phyloP scores from a whole-genome alignment of 2,888 invertebrate species.

The Dermolepida albohirtum region DNA sequence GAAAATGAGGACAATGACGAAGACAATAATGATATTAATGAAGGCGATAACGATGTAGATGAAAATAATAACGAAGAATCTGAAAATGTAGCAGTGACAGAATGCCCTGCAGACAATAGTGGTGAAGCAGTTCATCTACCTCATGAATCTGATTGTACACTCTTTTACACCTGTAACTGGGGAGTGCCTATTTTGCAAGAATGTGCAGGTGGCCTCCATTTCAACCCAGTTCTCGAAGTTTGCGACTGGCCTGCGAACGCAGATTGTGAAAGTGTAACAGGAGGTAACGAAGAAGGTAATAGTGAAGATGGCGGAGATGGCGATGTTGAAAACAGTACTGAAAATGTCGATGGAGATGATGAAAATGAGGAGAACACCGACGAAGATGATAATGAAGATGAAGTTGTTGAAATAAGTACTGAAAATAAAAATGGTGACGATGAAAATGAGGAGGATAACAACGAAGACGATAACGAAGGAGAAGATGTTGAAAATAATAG shows the following conservation, averaged over 20 bases:
- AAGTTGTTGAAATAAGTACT: background rate
- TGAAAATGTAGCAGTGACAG: background rate
- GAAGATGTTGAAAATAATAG: background rate
- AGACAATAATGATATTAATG: background rate
- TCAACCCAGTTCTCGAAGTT: slow-evolving; percentile 32
- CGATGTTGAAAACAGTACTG: background rate
- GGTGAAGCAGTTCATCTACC: slow-evolving; percentile 24
- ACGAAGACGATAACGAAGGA: background rate
- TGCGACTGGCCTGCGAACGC: slow-evolving; percentile 39
- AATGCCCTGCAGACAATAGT: slow-evolving; percentile 28
- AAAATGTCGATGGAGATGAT: too few species aligned
- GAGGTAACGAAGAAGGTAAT: background rate
- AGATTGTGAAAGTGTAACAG: slow-evolving; percentile 12
- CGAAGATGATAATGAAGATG: background rate
- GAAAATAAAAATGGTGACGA: background rate
- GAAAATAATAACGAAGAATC: too few species aligned
- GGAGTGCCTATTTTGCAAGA: slow-evolving; percentile 31
- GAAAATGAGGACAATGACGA: background rate
- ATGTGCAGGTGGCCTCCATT: slow-evolving; percentile 41
- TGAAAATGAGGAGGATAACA: background rate
- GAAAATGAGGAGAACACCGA: background rate
- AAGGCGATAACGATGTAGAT: background rate
- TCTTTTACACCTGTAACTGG: slow-evolving; percentile 38
- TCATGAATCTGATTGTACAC: slow-evolving; percentile 22
- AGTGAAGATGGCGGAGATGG: background rate